These are phyloP conservation scores for Poicephalus gulielmi DNA, from an alignment of 2,113 vertebrate genomes.

Conservation along the genomic window DNA sequence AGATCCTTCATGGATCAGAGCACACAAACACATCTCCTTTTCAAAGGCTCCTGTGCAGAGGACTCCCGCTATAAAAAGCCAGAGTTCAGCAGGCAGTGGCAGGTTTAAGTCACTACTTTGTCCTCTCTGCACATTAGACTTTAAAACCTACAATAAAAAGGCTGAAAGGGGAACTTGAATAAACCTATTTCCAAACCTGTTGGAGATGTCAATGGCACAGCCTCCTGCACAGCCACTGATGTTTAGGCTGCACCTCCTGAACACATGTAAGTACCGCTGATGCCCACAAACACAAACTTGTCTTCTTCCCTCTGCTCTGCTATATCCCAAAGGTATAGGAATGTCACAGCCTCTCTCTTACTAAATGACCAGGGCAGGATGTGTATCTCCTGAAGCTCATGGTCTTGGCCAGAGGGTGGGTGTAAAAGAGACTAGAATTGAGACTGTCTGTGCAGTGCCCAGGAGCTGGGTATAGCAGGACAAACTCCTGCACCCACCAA, in stretches of 20 bases:
- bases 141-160: slow-evolving; percentile 52
- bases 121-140: slow-evolving; percentile 22
- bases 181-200: neutral
- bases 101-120: slow-evolving; percentile 17
- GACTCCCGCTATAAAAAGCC: neutral
- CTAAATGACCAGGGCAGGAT: neutral
- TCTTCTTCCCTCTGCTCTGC: neutral
- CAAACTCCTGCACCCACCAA: neutral
- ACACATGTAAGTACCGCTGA: neutral
- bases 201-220: neutral
- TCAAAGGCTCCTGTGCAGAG: neutral
- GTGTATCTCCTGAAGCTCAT: neutral
- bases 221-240: neutral
- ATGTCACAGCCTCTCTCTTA: neutral
- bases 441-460: neutral
- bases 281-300: neutral
- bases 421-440: neutral
- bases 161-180: slow-evolving; percentile 47
- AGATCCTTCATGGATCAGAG: slow-evolving; percentile 28
- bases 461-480: neutral
- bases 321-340: neutral
- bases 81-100: neutral
- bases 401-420: neutral
- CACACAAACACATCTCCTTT: neutral
- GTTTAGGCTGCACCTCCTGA: neutral